phyloP scores from a whole-genome alignment of 2,888 invertebrate genomes.

The Brachyopa scutellaris region DNA sequence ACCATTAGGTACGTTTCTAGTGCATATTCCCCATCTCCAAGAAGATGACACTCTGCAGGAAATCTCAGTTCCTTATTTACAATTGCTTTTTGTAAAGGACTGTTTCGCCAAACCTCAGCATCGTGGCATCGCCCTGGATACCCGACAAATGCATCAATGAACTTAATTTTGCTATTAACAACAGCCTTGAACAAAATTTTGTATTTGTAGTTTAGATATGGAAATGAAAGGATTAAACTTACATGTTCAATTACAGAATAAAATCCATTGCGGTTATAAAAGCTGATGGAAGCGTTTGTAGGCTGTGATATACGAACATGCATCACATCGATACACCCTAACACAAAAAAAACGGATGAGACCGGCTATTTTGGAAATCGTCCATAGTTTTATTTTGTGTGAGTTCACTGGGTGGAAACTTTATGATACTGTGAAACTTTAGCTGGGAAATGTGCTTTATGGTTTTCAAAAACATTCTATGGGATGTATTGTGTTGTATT shows the following conservation, averaged over 20 bases:
- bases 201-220: neutral
- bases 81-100: too few relatives aligned
- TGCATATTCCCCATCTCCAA: conserved; percentile 58
- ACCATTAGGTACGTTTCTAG: too few relatives aligned
- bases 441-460: neutral
- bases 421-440: neutral
- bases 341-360: conserved; percentile 7
- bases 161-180: conserved; percentile 37
- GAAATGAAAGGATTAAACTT: conserved; percentile 9
- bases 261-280: conserved; percentile 29
- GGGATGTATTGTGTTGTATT: neutral
- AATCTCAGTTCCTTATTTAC: conserved; percentile 26
- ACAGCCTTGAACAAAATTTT: too few relatives aligned
- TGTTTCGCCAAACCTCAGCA: too few relatives aligned
- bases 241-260: too few relatives aligned
- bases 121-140: too few relatives aligned
- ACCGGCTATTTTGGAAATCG: conserved; percentile 8
- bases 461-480: neutral
- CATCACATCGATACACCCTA: conserved; percentile 10
- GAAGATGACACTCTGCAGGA: conserved; percentile 42
- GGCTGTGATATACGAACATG: conserved; percentile 1
- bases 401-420: neutral
- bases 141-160: too few relatives aligned
- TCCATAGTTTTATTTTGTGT: conserved; percentile 8
- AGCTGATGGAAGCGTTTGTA: conserved; percentile 13